Percentiles rank a stretch among this genome's conserved stretches.
These are phyloP conservation scores for Mirza zaza DNA, from an alignment of 2,113 vertebrate genomes.

Conservation along the genomic window DNA sequence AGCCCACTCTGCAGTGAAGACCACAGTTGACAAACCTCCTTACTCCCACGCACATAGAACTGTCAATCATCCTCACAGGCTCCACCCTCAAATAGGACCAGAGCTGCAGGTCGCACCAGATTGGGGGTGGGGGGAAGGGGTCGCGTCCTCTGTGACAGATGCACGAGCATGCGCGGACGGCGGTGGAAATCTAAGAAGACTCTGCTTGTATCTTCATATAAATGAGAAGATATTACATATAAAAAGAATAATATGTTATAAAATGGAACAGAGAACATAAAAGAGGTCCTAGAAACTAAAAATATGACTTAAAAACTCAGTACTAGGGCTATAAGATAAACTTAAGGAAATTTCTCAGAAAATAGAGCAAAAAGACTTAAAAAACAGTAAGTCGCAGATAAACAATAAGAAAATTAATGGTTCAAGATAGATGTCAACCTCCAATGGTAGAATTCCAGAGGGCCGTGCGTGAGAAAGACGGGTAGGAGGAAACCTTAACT, in stretches of 20 bases:
- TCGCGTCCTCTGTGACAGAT: background rate
- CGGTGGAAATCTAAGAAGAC: background rate
- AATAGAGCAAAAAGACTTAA: background rate
- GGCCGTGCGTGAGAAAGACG: background rate
- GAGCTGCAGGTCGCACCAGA: too few species aligned
- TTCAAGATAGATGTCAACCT: background rate
- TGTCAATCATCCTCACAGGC: background rate
- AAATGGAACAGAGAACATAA: background rate
- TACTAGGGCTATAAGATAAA: background rate
- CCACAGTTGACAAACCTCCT: too few species aligned
- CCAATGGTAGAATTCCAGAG: background rate
- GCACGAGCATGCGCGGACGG: too few species aligned
- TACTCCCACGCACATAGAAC: fast-evolving
- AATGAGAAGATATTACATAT: background rate
- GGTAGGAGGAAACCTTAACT: background rate
- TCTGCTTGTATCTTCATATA: background rate
- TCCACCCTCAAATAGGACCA: background rate
- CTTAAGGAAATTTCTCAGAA: background rate
- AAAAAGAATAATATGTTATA: background rate
- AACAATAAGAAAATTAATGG: background rate
- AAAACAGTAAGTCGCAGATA: background rate
- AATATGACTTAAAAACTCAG: background rate
- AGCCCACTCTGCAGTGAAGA: background rate
- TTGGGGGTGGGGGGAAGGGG: too few species aligned
- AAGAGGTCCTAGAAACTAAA: background rate